A percentile compares a stretch with the other conserved stretches of the same genome.
Evolutionary conservation across 2,888 invertebrate species (phyloP).

Genomic region (Acanthoscelides obtectus): DNA sequence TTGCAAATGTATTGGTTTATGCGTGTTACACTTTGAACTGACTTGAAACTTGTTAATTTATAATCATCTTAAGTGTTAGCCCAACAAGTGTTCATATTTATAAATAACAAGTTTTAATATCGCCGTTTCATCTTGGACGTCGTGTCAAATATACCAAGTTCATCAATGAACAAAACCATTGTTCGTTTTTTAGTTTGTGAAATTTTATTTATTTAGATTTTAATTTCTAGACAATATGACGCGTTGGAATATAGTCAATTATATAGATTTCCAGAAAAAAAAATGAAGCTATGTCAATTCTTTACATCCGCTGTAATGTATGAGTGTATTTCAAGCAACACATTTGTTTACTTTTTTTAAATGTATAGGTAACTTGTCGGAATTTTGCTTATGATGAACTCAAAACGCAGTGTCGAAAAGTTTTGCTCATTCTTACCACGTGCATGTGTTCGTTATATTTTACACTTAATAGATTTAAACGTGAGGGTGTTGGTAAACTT

Average conservation of each 20-base stretch:
- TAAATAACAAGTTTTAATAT: background rate
- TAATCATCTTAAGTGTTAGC: background rate
- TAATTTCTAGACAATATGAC: constrained; percentile 27
- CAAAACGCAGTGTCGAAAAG: background rate
- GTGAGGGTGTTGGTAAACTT: background rate
- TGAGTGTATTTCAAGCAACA: background rate
- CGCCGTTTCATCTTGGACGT: background rate
- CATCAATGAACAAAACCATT: constrained; percentile 2
- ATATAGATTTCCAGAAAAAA: constrained; percentile 20
- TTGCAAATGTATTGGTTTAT: background rate
- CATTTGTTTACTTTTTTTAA: too few relatives aligned
- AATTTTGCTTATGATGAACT: too few relatives aligned
- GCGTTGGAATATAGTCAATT: constrained; percentile 31
- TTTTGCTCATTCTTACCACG: background rate
- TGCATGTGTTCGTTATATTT: background rate
- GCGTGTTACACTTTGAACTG: background rate
- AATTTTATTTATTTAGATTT: constrained; percentile 25
- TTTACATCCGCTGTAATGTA: background rate
- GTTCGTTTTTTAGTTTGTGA: constrained; percentile 19
- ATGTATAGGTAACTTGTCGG: too few relatives aligned
- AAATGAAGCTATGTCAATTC: constrained; percentile 26
- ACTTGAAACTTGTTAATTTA: background rate
- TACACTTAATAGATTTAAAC: background rate
- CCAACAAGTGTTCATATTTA: background rate
- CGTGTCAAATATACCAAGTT: background rate